phyloP scores from a whole-genome alignment of 2,888 invertebrate species.

The Synanthedon andrenaeformis region DNA sequence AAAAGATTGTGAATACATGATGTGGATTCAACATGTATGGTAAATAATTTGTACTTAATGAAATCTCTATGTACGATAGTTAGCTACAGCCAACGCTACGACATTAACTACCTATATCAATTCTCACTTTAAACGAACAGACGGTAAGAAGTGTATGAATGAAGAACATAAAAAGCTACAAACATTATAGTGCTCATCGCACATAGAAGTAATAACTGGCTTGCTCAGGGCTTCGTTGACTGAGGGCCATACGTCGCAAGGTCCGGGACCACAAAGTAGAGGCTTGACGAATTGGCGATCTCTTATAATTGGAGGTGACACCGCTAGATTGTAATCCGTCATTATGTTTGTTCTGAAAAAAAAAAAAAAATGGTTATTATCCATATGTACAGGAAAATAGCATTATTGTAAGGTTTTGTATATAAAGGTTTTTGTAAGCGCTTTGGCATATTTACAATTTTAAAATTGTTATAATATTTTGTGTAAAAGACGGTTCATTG shows the following conservation, averaged over 20 bases:
- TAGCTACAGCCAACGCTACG: too few species aligned
- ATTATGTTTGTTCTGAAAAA: conserved; percentile 11
- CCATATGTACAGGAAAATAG: too few species aligned
- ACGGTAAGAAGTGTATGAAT: too few species aligned
- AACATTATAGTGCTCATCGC: conserved; percentile 46
- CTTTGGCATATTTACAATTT: background rate
- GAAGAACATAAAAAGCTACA: conserved; percentile 11
- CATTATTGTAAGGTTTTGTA: too few species aligned
- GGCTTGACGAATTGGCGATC: conserved; percentile 38
- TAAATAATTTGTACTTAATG: too few species aligned
- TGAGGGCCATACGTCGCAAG: conserved; percentile 48
- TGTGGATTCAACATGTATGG: too few species aligned
- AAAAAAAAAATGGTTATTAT: background rate
- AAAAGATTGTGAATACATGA: too few species aligned
- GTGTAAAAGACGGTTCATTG: too few species aligned
- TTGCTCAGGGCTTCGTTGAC: conserved; percentile 36
- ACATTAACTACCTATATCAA: too few species aligned
- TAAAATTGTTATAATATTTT: too few species aligned
- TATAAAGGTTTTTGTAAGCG: background rate
- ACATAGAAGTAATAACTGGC: conserved; percentile 39
- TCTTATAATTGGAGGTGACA: conserved; percentile 35
- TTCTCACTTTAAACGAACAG: too few species aligned
- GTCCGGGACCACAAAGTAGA: conserved; percentile 51
- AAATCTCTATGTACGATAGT: too few species aligned
- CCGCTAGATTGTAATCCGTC: conserved; percentile 22